These are phyloP conservation scores for Allygus modestus DNA, from an alignment of 2,888 invertebrate genomes.

Conservation along the genomic window DNA sequence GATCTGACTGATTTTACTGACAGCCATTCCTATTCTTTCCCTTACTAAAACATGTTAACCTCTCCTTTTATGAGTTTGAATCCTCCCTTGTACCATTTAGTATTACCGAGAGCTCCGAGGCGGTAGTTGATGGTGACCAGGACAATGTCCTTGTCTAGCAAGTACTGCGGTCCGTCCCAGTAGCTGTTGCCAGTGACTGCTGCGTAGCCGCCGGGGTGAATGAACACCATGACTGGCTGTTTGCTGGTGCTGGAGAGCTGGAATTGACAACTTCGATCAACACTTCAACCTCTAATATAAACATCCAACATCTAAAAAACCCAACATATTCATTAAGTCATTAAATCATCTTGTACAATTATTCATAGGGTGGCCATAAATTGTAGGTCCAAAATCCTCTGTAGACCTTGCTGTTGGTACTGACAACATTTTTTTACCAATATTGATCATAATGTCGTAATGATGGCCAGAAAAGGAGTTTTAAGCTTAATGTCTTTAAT, in stretches of 20 bases:
- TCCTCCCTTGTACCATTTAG: too few species aligned
- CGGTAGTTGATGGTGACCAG: conserved; percentile 55
- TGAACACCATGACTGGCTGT: conserved; percentile 53
- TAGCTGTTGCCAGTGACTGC: conserved; percentile 48
- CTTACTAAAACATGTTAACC: too few species aligned
- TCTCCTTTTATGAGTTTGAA: too few species aligned
- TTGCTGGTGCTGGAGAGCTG: background rate
- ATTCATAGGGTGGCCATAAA: too few species aligned
- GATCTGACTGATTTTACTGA: too few species aligned
- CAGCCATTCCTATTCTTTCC: too few species aligned
- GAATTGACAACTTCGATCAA: background rate
- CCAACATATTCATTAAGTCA: background rate
- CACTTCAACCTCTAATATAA: background rate
- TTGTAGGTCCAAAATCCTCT: too few species aligned
- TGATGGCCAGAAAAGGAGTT: too few species aligned
- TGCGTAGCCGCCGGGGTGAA: conserved; percentile 54
- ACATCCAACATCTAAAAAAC: background rate
- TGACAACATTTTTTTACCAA: too few species aligned
- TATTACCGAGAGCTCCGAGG: conserved; percentile 50
- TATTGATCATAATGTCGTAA: too few species aligned
- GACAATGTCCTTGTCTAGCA: conserved; percentile 41
- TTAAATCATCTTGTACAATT: background rate
- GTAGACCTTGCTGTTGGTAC: too few species aligned
- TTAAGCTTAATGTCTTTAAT: too few species aligned
- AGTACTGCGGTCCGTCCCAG: conserved; percentile 55